These are phyloP conservation scores for Acipenser transmontanus DNA, from an alignment of 2,797 vertebrate species.

Conservation along the genomic window DNA sequence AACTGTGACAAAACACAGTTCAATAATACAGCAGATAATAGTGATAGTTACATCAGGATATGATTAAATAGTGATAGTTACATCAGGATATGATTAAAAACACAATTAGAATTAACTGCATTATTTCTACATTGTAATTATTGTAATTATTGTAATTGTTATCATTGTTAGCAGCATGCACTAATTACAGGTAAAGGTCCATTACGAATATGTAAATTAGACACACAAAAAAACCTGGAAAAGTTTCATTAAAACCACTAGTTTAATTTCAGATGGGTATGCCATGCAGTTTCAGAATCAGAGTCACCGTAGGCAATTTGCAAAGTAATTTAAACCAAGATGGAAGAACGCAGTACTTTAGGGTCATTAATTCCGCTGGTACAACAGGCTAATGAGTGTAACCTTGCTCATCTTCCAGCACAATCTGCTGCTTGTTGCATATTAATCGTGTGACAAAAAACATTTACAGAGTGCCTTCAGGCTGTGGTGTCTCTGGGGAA, in stretches of 20 bases:
- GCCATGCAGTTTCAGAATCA: constrained; percentile 11
- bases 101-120: too few relatives aligned
- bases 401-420: constrained; percentile 34
- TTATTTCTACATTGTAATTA: too few relatives aligned
- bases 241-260: not conserved
- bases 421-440: constrained; percentile 5
- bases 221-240: not conserved
- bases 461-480: constrained; percentile 7
- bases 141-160: not conserved
- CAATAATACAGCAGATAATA: too few relatives aligned
- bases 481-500: constrained; percentile 6
- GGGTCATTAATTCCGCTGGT: constrained; percentile 50
- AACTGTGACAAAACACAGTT: too few relatives aligned
- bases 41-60: too few relatives aligned
- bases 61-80: too few relatives aligned
- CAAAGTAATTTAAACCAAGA: constrained; percentile 40
- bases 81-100: too few relatives aligned
- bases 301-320: constrained; percentile 38
- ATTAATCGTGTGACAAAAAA: constrained; percentile 17
- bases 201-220: not conserved
- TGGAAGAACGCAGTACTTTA: constrained; percentile 33
- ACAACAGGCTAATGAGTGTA: constrained; percentile 53
- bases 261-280: not conserved
- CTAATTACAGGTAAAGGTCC: not conserved
- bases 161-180: not conserved